Base-by-base conservation (phyloP, 1,140 invertebrate species). In the Listronotus bonariensis region DNA sequence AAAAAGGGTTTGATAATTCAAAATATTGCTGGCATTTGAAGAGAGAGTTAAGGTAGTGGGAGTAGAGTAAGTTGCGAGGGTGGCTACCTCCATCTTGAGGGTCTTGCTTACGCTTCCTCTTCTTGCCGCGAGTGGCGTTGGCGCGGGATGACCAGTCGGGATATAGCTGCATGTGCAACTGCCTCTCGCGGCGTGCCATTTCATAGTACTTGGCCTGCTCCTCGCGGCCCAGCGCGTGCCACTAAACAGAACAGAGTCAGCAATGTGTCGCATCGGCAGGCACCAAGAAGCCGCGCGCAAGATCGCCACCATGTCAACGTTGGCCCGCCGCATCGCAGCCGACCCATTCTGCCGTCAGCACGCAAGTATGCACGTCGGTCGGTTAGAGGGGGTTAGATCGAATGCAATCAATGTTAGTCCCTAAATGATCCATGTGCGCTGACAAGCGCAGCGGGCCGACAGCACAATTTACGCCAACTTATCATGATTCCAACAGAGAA, bases 141-240 rank as follows among this genome's bases (percentile, higher is more conserved):
- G 96, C 89, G 82, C 97, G 96, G 85, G 90, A 93, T 83, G 93
- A 95, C 97, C 97, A 99, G 86, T 96, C 94, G 79, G 97, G 97
- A 88, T 99, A 98, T 82, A 96, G 89, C 88, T 97, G 93, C 92
- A 96, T 94, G 87, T 98, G 96, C 83, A 97, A 88, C 85, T 98
- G 95, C 82, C 96, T 90, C 84, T 98, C 96, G 83, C 95, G 92
- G 80, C 93, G 88, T 75, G 97, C 97, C 89, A 97, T 89, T 83
- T 99, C 97, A 89, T 98, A 99, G 91, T 99, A 99, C 86, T 98
- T 98, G 81, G 94, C 92, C 86, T 99, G 97, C 86, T 99, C 97
- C 82, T 96, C 93, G 84, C 95, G 90, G 80, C 93, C 92, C 86
- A 99, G 88, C 80, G 93, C 92, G 88, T 99, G 97, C 97, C 97